Percentiles rank a stretch among this genome's conserved stretches.
phyloP scores from a whole-genome alignment of 30 jellyfish, hydroid and myxozoan species.

The Catostylus mosaicus region DNA sequence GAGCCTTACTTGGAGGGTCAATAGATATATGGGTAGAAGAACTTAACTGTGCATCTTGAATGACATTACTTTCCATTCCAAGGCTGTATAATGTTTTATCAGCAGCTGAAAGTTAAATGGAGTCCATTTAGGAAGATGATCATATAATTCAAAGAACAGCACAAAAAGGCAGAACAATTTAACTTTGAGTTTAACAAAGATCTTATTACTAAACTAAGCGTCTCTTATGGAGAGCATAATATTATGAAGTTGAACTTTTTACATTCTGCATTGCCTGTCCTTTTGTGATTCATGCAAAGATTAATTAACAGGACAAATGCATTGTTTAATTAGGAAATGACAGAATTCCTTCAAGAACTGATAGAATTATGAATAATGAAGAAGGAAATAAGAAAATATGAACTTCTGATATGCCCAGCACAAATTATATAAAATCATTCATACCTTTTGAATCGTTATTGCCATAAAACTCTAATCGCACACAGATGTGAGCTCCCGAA shows the following conservation, averaged over 20 bases:
- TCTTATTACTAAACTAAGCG: too few species aligned
- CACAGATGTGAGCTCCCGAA: constrained; percentile 44
- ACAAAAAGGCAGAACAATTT: not conserved
- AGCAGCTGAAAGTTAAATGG: constrained; percentile 15
- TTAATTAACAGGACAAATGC: not conserved
- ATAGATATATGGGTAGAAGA: not conserved
- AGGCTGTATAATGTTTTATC: constrained; percentile 13
- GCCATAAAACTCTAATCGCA: constrained; percentile 49
- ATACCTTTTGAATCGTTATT: constrained; percentile 19
- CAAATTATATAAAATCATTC: not conserved
- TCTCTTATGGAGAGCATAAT: too few species aligned
- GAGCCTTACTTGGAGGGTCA: constrained; percentile 15
- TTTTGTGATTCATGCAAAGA: too few species aligned
- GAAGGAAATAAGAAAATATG: too few species aligned
- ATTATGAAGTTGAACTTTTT: too few species aligned
- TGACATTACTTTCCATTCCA: constrained; percentile 53
- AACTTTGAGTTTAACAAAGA: not conserved
- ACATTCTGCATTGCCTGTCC: not conserved
- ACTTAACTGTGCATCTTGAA: constrained; percentile 34
- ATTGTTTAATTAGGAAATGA: too few species aligned
- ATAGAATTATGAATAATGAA: not conserved
- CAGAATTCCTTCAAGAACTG: too few species aligned
- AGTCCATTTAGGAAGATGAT: too few species aligned
- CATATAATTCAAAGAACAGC: not conserved
- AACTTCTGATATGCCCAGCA: not conserved